phyloP scores from a whole-genome alignment of 2,888 invertebrate species.

The Helleia helle region DNA sequence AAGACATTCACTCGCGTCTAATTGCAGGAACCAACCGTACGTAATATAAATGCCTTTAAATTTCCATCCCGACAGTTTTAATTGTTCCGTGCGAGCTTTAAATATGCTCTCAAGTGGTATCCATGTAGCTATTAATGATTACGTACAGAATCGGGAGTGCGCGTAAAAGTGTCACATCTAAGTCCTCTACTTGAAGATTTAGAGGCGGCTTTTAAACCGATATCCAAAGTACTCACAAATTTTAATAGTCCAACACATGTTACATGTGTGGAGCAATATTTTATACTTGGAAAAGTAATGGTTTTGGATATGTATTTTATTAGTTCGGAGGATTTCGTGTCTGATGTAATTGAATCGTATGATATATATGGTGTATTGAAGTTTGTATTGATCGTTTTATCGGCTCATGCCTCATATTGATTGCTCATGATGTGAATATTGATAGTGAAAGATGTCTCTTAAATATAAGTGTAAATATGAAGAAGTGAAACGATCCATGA shows the following conservation, averaged over 20 bases:
- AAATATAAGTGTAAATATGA: too few relatives aligned
- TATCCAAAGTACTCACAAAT: slow-evolving; percentile 20
- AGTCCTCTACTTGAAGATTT: slow-evolving; percentile 31
- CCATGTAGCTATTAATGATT: slow-evolving; percentile 49
- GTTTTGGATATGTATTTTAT: background rate
- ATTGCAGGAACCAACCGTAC: slow-evolving; percentile 28
- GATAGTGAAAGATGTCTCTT: too few relatives aligned
- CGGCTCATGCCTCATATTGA: too few relatives aligned
- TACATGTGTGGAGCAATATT: slow-evolving; percentile 12
- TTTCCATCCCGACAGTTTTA: slow-evolving; percentile 42
- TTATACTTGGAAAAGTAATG: slow-evolving; percentile 8
- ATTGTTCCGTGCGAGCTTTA: slow-evolving; percentile 42
- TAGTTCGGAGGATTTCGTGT: background rate
- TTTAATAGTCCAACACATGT: slow-evolving; percentile 28
- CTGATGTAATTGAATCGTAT: slow-evolving; percentile 1
- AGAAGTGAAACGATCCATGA: too few relatives aligned
- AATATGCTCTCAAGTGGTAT: slow-evolving; percentile 45
- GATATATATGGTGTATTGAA: background rate
- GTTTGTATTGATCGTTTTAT: too few relatives aligned
- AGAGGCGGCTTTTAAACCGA: slow-evolving; percentile 24
- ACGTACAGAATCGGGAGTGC: slow-evolving; percentile 21
- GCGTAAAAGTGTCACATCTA: slow-evolving; percentile 31
- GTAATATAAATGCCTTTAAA: slow-evolving; percentile 33
- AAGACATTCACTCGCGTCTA: slow-evolving; percentile 1
- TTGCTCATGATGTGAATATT: too few relatives aligned